These are phyloP conservation scores for Cantharis rufa DNA, from an alignment of 2,888 invertebrate species.

Conservation along the genomic window DNA sequence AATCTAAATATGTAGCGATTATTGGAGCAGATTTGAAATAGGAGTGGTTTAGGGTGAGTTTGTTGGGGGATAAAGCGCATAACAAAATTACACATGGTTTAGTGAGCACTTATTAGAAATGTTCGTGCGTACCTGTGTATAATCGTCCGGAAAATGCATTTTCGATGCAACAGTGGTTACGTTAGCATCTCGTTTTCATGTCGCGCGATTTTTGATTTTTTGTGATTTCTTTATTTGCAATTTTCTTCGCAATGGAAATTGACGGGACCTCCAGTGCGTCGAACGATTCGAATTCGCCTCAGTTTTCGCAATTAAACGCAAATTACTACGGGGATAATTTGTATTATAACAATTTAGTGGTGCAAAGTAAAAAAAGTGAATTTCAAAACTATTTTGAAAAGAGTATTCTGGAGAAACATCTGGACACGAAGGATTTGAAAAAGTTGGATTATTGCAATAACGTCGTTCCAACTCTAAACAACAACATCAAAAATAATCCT, in stretches of 20 bases:
- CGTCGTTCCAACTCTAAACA: constrained; percentile 8
- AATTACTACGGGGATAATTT: constrained; percentile 48
- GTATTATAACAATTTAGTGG: constrained; percentile 40
- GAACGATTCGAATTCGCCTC: constrained; percentile 49
- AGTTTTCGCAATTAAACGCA: constrained; percentile 37
- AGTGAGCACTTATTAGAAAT: background rate
- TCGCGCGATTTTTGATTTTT: background rate
- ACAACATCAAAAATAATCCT: constrained; percentile 13
- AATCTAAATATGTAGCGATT: constrained; percentile 21
- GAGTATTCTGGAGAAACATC: constrained; percentile 32
- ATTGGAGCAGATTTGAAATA: constrained; percentile 21
- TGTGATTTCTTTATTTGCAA: background rate
- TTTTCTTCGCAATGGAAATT: constrained; percentile 41
- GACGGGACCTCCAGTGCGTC: constrained; percentile 49
- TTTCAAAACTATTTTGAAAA: constrained; percentile 45
- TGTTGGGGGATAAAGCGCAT: constrained; percentile 25
- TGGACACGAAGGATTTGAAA: constrained; percentile 30
- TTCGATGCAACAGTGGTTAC: constrained; percentile 3
- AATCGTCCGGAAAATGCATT: constrained; percentile 20
- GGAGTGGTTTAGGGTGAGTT: constrained; percentile 37
- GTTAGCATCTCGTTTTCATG: background rate
- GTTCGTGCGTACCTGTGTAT: constrained; percentile 20
- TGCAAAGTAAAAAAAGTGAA: constrained; percentile 36
- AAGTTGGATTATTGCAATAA: constrained; percentile 37
- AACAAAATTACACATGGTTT: constrained; percentile 31